Conservation (phyloP, 2,113 vertebrate genomes). For the Cinclus cinclus region DNA sequence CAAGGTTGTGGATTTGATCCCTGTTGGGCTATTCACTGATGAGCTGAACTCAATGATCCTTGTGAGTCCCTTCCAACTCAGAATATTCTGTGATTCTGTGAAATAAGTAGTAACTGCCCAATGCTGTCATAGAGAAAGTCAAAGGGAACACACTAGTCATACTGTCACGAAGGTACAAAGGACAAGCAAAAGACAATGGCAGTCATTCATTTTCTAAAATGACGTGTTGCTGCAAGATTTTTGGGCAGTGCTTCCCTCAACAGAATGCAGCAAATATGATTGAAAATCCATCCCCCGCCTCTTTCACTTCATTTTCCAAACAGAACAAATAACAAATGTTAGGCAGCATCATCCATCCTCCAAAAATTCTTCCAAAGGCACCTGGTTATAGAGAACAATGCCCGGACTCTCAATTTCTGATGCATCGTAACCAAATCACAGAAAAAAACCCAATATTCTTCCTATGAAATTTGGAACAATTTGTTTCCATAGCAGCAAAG, state of each 20-base stretch:
- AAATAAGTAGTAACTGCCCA: neutral
- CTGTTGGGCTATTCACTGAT: neutral
- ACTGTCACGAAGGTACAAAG: neutral
- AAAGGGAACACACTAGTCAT: neutral
- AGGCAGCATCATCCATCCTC: neutral
- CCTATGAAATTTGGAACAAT: slow-evolving; percentile 22
- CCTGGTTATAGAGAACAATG: neutral
- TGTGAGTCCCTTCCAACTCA: neutral
- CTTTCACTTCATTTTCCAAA: neutral
- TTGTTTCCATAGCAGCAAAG: slow-evolving; percentile 57
- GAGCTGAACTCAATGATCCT: neutral
- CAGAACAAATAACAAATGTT: slow-evolving; percentile 13
- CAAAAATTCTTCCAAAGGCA: slow-evolving; percentile 16
- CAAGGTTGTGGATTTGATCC: neutral
- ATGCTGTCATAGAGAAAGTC: neutral
- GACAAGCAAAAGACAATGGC: neutral
- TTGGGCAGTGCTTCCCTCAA: neutral
- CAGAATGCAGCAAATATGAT: neutral
- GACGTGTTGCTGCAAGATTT: neutral
- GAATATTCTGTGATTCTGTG: neutral
- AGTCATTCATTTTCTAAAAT: slow-evolving; percentile 25
- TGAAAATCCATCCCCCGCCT: neutral
- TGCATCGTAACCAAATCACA: neutral
- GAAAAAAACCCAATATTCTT: slow-evolving; percentile 10
- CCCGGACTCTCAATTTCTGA: neutral